Evolutionary conservation across 2,888 invertebrate species (phyloP).

Genomic region (Drosophila longiperda): DNA sequence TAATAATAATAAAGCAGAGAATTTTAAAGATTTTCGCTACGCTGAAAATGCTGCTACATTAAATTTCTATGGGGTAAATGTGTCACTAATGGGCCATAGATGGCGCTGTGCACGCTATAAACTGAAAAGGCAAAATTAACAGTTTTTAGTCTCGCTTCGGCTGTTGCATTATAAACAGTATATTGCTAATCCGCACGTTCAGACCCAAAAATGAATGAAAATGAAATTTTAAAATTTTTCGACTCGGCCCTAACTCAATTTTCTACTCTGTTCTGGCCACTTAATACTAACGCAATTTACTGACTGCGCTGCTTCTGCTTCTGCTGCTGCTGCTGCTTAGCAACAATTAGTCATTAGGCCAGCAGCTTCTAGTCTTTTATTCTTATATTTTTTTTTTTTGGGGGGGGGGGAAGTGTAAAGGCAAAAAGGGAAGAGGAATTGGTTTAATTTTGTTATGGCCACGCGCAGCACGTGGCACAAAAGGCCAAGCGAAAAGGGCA

Average conservation of each 20-base stretch:
- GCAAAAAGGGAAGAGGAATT: not conserved
- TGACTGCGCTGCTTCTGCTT: constrained; percentile 5
- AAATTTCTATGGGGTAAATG: constrained; percentile 16
- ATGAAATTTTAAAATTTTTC: constrained; percentile 62
- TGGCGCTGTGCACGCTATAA: not conserved
- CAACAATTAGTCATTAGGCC: constrained; percentile 65
- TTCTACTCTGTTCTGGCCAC: constrained; percentile 43
- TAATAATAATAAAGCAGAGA: not conserved
- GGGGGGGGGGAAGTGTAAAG: not conserved
- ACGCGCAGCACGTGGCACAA: constrained; percentile 34
- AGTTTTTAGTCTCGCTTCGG: constrained; percentile 15
- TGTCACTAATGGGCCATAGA: constrained; percentile 22
- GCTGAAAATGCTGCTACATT: constrained; percentile 43
- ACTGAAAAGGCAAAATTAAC: constrained; percentile 10
- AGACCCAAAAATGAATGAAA: constrained; percentile 8
- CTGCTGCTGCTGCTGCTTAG: constrained; percentile 28
- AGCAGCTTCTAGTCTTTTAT: not conserved
- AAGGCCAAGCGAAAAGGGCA: constrained; percentile 20
- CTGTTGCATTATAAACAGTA: constrained; percentile 41
- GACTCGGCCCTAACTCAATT: constrained; percentile 55
- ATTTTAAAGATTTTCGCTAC: constrained; percentile 1
- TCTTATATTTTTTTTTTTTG: constrained; percentile 2
- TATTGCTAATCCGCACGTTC: constrained; percentile 29
- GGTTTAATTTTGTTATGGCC: constrained; percentile 56
- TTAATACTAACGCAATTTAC: constrained; percentile 64